These are phyloP conservation scores for Cordilura impudica DNA, from an alignment of 2,888 invertebrate species.

Conservation along the genomic window DNA sequence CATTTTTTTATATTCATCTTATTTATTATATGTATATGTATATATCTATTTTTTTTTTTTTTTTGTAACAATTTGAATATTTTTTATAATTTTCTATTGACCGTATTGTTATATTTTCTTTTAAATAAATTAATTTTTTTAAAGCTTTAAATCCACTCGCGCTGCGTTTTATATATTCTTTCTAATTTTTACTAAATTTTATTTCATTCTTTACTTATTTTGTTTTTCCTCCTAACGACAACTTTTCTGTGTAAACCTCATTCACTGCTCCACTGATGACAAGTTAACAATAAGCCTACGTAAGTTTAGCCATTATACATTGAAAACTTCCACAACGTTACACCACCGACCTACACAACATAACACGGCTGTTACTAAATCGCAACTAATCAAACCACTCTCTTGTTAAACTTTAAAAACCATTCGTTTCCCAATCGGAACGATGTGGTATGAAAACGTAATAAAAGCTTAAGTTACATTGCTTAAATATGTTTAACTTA, in stretches of 20 bases:
- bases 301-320: constrained; percentile 37
- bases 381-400: constrained; percentile 39
- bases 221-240: not conserved
- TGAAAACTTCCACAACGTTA: not conserved
- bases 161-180: constrained; percentile 17
- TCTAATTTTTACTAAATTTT: not conserved
- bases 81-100: not conserved
- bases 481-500: too few relatives aligned
- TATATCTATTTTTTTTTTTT: constrained; percentile 9
- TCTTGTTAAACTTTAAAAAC: not conserved
- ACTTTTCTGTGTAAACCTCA: constrained; percentile 27
- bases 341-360: constrained; percentile 29
- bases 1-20: constrained; percentile 14
- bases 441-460: constrained; percentile 7
- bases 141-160: constrained; percentile 30
- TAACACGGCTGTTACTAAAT: constrained; percentile 54
- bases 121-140: not conserved
- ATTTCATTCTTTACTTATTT: constrained; percentile 7
- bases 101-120: not conserved
- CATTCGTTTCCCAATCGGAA: not conserved
- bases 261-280: constrained; percentile 11
- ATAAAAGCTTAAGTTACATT: not conserved
- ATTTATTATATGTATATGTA: constrained; percentile 24
- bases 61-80: constrained; percentile 1
- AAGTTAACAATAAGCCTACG: constrained; percentile 47